Evolutionary conservation across 2,113 vertebrate genomes (phyloP).

Genomic region (Psittacula cyanocephala): DNA sequence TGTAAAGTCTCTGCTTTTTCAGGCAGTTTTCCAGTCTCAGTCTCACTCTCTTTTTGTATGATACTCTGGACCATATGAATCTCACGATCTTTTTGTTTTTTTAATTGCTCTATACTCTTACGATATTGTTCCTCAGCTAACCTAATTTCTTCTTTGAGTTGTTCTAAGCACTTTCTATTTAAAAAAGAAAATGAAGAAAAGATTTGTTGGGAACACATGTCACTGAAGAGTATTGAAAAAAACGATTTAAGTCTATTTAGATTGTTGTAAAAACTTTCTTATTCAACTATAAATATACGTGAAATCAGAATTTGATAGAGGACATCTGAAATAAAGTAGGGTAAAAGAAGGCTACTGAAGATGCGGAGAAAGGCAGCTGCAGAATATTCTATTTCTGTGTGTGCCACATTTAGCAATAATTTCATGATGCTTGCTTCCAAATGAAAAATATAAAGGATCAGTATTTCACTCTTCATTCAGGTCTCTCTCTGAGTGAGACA

Average conservation of each 20-base stretch:
- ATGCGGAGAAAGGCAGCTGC: not conserved
- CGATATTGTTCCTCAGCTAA: not conserved
- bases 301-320: not conserved
- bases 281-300: not conserved
- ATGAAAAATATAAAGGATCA: not conserved
- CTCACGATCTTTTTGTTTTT: slow-evolving; percentile 34
- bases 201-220: not conserved
- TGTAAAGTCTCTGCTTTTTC: slow-evolving; percentile 18
- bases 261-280: not conserved
- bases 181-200: not conserved
- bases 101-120: not conserved
- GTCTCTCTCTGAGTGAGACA: not conserved
- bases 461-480: not conserved
- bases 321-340: not conserved
- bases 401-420: not conserved
- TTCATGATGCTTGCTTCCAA: not conserved
- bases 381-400: not conserved
- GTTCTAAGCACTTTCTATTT: slow-evolving; percentile 34
- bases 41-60: slow-evolving; percentile 36
- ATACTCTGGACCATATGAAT: slow-evolving; percentile 22
- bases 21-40: slow-evolving; percentile 34
- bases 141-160: not conserved
- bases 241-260: not conserved
- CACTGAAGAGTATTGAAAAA: not conserved
- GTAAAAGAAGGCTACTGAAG: not conserved